Percentiles rank a stretch among this genome's conserved stretches.
Conservation (phyloP, 2,888 invertebrate species). For the Orthonychiurus folsomi region DNA sequence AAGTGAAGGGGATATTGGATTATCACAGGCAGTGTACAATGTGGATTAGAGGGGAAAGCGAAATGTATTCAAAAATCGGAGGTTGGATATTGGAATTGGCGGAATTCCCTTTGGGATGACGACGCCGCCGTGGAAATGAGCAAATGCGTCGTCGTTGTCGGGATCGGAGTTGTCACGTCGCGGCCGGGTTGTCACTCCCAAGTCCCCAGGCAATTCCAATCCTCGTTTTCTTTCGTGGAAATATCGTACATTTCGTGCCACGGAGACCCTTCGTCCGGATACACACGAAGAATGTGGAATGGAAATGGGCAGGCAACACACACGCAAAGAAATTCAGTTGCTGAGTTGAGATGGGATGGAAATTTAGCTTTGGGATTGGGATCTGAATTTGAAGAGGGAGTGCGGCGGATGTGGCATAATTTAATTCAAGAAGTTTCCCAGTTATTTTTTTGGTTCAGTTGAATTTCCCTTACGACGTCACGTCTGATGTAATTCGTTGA, state of each 20-base stretch:
- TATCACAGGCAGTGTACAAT: too few species aligned
- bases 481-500: too few species aligned
- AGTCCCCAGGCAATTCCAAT: background rate
- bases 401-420: background rate
- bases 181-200: background rate
- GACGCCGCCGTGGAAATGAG: background rate
- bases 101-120: background rate
- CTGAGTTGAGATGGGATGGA: slow-evolving; percentile 3
- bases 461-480: too few species aligned
- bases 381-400: slow-evolving; percentile 7
- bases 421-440: background rate
- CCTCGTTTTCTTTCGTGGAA: too few species aligned
- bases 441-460: too few species aligned
- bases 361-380: slow-evolving; percentile 9
- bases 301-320: too few species aligned
- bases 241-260: too few species aligned
- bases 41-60: too few species aligned
- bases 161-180: background rate
- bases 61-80: background rate
- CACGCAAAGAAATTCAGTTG: too few species aligned
- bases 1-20: too few species aligned
- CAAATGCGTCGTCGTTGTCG: background rate
- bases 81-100: background rate
- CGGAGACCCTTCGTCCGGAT: too few species aligned
- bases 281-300: too few species aligned